Evolutionary conservation across 2,888 invertebrate genomes (phyloP).

Genomic region (Timandra comae): DNA sequence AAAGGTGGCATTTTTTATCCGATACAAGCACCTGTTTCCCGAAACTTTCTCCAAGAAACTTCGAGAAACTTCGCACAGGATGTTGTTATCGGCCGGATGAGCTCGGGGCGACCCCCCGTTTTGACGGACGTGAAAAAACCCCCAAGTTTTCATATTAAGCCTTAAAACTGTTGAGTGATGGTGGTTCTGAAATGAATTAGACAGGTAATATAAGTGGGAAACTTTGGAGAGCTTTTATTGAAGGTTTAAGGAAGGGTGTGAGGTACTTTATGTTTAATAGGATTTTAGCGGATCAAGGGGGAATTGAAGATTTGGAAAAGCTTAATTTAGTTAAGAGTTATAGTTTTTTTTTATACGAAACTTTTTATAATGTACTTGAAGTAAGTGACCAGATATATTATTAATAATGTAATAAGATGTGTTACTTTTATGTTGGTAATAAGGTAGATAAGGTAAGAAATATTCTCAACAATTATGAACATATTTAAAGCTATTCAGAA

Average conservation of each 20-base stretch:
- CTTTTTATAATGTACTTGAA: no score
- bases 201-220: constrained; percentile 21
- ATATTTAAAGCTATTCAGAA: no score
- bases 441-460: no score
- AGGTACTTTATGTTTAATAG: constrained; percentile 14
- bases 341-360: no score
- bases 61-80: constrained; percentile 56
- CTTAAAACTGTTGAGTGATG: constrained; percentile 19
- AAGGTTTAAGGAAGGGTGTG: constrained; percentile 15
- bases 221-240: constrained; percentile 23
- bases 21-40: constrained; percentile 57
- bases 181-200: constrained; percentile 20
- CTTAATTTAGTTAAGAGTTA: no score
- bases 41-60: constrained; percentile 44
- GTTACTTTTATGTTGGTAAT: no score
- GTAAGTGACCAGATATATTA: no score
- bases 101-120: constrained; percentile 74
- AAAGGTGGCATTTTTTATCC: constrained; percentile 69
- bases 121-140: constrained; percentile 63
- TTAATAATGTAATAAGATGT: no score
- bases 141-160: constrained; percentile 24
- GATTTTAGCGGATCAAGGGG: no score
- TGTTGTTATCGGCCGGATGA: constrained; percentile 76
- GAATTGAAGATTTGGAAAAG: no score
- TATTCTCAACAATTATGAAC: no score